Conservation (phyloP, 2,888 invertebrate species). For the Microplitis manilae region DNA sequence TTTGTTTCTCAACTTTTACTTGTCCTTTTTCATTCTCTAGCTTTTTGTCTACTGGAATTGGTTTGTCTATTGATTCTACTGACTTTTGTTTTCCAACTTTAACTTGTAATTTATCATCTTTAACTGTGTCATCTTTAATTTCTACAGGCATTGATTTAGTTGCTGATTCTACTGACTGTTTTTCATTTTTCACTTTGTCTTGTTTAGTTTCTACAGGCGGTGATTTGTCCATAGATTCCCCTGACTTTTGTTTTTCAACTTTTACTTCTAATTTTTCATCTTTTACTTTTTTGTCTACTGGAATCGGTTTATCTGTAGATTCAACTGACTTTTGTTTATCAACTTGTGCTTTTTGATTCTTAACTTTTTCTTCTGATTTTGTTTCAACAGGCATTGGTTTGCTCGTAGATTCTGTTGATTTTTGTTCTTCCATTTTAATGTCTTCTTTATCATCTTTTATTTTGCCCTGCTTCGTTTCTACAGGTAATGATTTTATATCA, state of each 20-base stretch:
- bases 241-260: too few species aligned
- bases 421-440: constrained; percentile 10
- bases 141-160: not conserved
- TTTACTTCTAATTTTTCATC: too few species aligned
- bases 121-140: constrained; percentile 8
- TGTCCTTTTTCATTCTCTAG: too few species aligned
- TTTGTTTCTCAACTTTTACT: too few species aligned
- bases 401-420: not conserved
- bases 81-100: not conserved
- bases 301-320: not conserved
- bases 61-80: not conserved
- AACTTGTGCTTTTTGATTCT: not conserved
- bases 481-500: constrained; percentile 28
- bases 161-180: constrained; percentile 19
- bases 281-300: not conserved
- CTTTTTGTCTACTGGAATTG: too few species aligned
- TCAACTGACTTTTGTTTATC: too few species aligned
- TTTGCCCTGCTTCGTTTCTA: constrained; percentile 65
- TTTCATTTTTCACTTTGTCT: not conserved
- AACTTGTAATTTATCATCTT: not conserved
- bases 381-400: constrained; percentile 4
- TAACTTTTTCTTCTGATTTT: constrained; percentile 21
- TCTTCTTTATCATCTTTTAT: constrained; percentile 50
- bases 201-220: not conserved
- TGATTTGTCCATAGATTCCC: not conserved